These are phyloP conservation scores for Sinocyclocheilus maitianheensis DNA, from an alignment of 2,113 vertebrate species.

Conservation along the genomic window DNA sequence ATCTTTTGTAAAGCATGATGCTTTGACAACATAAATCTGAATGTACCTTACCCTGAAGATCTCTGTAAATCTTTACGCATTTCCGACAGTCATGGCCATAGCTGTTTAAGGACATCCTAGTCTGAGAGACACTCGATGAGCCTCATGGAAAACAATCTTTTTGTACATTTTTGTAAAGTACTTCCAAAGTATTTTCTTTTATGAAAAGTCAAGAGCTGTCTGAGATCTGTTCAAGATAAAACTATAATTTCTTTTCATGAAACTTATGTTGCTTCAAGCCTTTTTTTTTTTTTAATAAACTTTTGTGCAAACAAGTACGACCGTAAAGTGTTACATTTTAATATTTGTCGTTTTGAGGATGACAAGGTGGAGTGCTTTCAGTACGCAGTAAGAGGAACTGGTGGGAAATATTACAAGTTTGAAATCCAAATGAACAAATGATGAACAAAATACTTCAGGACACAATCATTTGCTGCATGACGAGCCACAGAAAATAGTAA, in stretches of 20 bases:
- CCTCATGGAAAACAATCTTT: constrained; percentile 18
- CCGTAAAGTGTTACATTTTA: constrained; percentile 27
- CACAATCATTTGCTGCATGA: constrained; percentile 76
- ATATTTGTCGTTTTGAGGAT: constrained; percentile 41
- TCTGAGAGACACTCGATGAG: not conserved
- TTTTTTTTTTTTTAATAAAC: constrained; percentile 39
- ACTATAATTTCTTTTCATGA: constrained; percentile 38
- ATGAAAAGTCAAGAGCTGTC: constrained; percentile 39
- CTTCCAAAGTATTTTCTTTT: constrained; percentile 32
- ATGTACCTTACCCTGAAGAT: constrained; percentile 27
- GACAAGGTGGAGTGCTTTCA: not conserved
- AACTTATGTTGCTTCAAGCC: constrained; percentile 36
- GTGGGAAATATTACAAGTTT: not conserved
- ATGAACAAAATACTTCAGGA: constrained; percentile 69
- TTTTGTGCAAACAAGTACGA: not conserved
- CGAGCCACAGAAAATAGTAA: constrained; percentile 80
- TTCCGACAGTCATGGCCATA: not conserved
- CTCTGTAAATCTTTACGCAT: not conserved
- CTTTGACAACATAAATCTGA: constrained; percentile 31
- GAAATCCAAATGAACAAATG: not conserved
- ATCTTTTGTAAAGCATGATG: not conserved
- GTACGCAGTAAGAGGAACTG: not conserved
- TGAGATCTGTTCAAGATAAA: constrained; percentile 35
- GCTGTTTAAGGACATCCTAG: not conserved
- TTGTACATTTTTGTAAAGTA: constrained; percentile 51